Evolutionary conservation across 2,113 vertebrate species (phyloP), one percentile per base, ranked within the genome.

Genomic region (Anolis sagrei): DNA sequence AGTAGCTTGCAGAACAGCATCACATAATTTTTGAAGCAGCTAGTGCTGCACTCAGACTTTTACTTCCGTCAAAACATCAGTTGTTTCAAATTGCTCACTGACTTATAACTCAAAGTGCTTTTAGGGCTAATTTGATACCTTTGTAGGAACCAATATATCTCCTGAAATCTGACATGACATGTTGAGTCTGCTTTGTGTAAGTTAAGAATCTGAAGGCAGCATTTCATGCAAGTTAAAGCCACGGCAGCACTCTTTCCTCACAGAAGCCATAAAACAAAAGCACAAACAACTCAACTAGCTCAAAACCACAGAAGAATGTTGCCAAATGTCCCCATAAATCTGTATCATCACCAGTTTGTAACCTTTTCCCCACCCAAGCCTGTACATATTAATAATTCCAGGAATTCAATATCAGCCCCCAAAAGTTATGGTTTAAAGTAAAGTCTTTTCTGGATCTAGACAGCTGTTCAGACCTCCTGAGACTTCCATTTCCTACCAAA

Each of bases 81-180:
- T 88, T 74, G 32, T 92, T 89, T 86, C 91, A 94, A 93, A 90
- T 84, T 90, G 72, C 88, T 94, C 85, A 92, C 92, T 89, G 88
- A 89, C 79, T 89, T 89, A 36, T 81, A 90, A 87, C 36, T 23
- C 91, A 91, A 92, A 90, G 29, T 89, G 85, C 80, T 93, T 93
- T 93, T 92, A 92, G 89, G 82, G 70, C 66, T 79, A 90, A 90
- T 51, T 1, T 86, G 75, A 84, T 92, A 86, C 84, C 87, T 93
- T 90, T 91, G 70, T 87, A 88, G 68, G 16, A 92, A 81, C 51
- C 73, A 92, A 27, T 0, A 0, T 69, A 89, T 87, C 39, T 90
- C 49, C 54, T 76, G 82, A 83, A 91, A 70, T 34, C 62, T 88
- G 25, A 29, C 91, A 90, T 86, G 85, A 73, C 48, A 73, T 91